Base-by-base conservation (phyloP, 2,113 vertebrate species). In the Vanacampus margaritifer region DNA sequence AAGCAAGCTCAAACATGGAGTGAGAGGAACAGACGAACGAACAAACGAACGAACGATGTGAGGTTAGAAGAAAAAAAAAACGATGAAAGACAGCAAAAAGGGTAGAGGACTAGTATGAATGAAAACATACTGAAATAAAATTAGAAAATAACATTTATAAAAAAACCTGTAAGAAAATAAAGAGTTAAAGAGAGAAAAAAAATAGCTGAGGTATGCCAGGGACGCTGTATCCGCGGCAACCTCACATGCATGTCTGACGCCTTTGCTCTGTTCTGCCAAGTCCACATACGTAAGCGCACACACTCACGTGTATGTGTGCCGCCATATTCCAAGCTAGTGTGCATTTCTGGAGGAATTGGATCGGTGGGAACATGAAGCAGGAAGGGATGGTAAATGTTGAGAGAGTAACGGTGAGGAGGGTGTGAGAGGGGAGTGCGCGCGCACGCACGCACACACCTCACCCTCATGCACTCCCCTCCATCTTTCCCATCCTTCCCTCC, bases 191-290 rank as follows among this genome's bases (percentile, higher is more conserved):
- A 69, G 76, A 57, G 70, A 82, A 72, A 76, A 65, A 32, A 32
- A 32, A 83, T 79, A 86, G 85, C 78, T 80, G 71, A 86, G 79
- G 86, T 82, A 75, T 72, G 60, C 83, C 86, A 6, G 82, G 28
- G 84, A 90, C 53, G 78, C 76, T 68, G 80, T 84, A 86, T 89
- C 87, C 89, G 78, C 4, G 81, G 76, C 84, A 78, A 86, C 90
- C 88, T 92, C 88, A 89, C 45, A 61, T 86, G 84, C 91, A 92
- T 92, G 92, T 91, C 92, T 92, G 75, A 81, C 72, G 69, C 74
- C 79, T 84, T 76, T 82, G 74, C 78, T 83, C 78, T 76, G 75
- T 81, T 86, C 84, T 82, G 86, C 81, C 82, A 85, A 87, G 87
- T 89, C 81, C 87, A 84, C 80, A 83, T 80, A 85, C 75, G 79